Evolutionary conservation across 2,888 invertebrate genomes (phyloP).

Genomic region (Pollenia amentaria): DNA sequence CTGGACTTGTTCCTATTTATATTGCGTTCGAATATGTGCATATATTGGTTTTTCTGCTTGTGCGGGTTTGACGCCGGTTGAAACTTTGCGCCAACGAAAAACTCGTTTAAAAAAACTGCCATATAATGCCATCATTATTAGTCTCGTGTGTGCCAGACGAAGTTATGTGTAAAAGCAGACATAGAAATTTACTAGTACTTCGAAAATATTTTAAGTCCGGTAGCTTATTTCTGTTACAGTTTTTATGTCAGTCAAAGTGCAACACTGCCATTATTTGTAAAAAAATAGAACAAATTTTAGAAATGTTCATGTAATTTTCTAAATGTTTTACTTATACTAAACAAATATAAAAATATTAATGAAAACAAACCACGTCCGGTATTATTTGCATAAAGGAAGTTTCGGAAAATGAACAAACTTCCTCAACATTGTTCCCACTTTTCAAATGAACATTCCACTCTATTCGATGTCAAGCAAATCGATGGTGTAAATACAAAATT

Average conservation of each 20-base stretch:
- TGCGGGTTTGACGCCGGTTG: no score
- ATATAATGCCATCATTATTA: no score
- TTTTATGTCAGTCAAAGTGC: constrained; percentile 26
- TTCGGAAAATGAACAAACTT: constrained; percentile 68
- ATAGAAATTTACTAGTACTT: not conserved
- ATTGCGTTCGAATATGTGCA: no score
- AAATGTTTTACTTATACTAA: not conserved
- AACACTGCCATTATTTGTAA: constrained; percentile 52
- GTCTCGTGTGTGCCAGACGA: no score
- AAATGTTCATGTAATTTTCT: constrained; percentile 29
- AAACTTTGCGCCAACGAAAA: no score
- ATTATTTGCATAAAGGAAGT: constrained; percentile 23
- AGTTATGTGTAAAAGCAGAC: not conserved
- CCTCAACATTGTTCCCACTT: constrained; percentile 76
- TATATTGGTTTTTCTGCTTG: no score
- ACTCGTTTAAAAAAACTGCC: no score
- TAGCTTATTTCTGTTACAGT: not conserved
- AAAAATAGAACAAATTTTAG: constrained; percentile 18
- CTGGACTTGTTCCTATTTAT: no score
- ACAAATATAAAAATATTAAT: constrained; percentile 30
- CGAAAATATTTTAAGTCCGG: not conserved
- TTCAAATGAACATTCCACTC: constrained; percentile 75
- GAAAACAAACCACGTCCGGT: constrained; percentile 2
- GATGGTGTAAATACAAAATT: constrained; percentile 77
- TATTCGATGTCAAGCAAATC: constrained; percentile 78